Base-by-base conservation (phyloP, 2,113 vertebrate genomes). In the Sorex araneus region DNA sequence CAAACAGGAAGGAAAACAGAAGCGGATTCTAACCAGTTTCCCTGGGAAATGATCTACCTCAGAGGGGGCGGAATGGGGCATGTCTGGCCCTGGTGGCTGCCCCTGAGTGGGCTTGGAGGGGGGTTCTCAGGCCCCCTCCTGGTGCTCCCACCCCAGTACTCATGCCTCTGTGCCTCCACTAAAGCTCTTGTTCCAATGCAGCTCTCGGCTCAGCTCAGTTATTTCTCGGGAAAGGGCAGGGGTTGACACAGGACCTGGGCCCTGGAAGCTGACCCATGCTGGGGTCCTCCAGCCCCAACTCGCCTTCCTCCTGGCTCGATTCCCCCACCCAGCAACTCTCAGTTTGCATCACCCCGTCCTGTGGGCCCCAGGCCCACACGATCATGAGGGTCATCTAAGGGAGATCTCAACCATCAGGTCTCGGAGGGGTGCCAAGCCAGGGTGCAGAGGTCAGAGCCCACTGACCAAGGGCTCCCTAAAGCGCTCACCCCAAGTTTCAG, bases 21-120 rank as follows among this genome's bases (percentile, higher is more conserved):
- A 98, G 95, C 21, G 23, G 96, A 64, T 96, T 90, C 86, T 94
- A 95, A 97, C 97, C 96, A 97, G 77, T 96, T 98, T 97, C 96
- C 97, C 98, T 96, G 82, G 97, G 97, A 95, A 95, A 98, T 94
- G 87, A 98, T 99, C 99, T 99, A 99, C 99, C 99, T 99, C 99
- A 99, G 94, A 97, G 95, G 79, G 96, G 77, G 23, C 89, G 77
- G 60, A 67, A 16, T n/a, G 87, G 60, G 25, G 2, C 8, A 90
- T 2, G 1, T 23, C 5, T 15, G 57, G 18, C 47, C 45, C 45
- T 11, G 6, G 45, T 47, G 45, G 45, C 45, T 47, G 45, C 45
- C 47, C 47, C 47, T 10, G 47, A 50, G 47, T 2, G 47, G 47
- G 47, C 13, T 50, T 50, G 47, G 47, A 50, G 47, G 47, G 13